phyloP scores from a whole-genome alignment of 2,888 invertebrate species.

The Leptogaster cylindrica region DNA sequence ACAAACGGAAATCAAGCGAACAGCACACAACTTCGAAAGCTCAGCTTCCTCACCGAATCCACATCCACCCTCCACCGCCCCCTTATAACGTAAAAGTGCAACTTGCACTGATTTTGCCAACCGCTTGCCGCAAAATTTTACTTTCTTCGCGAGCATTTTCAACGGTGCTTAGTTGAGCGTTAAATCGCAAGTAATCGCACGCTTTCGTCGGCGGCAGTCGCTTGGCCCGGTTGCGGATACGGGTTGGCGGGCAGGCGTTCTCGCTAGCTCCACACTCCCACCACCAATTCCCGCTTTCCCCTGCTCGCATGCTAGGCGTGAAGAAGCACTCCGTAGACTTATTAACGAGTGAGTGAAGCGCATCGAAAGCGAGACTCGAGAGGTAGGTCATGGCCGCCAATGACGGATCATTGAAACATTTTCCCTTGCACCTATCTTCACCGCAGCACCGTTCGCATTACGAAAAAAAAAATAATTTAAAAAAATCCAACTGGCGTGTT shows the following conservation, averaged over 20 bases:
- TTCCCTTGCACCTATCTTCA: conserved; percentile 28
- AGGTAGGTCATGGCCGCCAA: conserved; percentile 43
- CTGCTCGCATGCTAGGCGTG: background rate
- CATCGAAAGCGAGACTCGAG: conserved; percentile 36
- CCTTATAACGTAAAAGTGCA: background rate
- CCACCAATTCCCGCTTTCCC: too few relatives aligned
- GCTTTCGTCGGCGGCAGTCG: background rate
- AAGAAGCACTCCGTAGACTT: background rate
- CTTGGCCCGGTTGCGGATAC: too few relatives aligned
- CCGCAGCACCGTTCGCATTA: too few relatives aligned
- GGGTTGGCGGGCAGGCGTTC: too few relatives aligned
- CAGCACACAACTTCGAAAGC: conserved; percentile 10
- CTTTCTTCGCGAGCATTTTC: conserved; percentile 10
- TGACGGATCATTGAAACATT: conserved; percentile 36
- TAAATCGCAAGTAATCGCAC: conserved; percentile 17
- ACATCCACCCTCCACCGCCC: background rate
- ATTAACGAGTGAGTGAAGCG: conserved; percentile 22
- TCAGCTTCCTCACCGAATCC: too few relatives aligned
- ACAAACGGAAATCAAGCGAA: conserved; percentile 15
- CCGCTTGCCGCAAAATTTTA: background rate
- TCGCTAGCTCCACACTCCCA: too few relatives aligned
- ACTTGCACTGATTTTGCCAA: background rate
- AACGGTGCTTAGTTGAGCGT: background rate
- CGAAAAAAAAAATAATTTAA: too few relatives aligned
- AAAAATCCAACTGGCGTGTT: too few relatives aligned